Evolutionary conservation across 2,113 vertebrate species (phyloP).

Genomic region (Ammodytes dubius): DNA sequence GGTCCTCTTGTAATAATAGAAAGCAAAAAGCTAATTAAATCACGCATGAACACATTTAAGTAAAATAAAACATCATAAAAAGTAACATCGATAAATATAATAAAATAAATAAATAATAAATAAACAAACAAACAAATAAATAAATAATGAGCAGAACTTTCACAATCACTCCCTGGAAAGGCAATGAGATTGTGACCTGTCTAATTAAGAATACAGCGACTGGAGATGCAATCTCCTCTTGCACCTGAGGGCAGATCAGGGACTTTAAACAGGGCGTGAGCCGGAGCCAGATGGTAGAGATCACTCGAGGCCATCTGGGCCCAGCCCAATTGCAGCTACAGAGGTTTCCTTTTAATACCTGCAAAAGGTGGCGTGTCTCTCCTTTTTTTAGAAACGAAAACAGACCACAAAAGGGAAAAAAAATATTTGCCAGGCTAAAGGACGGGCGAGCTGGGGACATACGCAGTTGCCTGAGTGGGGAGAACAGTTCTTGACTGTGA

Average conservation of each 20-base stretch:
- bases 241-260: conserved; percentile 13
- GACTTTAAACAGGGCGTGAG: conserved; percentile 55
- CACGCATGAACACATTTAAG: not conserved
- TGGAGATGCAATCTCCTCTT: conserved; percentile 8
- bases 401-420: conserved; percentile 80
- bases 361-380: conserved; percentile 55
- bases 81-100: not conserved
- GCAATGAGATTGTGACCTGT: not conserved
- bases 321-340: conserved; percentile 35
- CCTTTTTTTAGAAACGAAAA: conserved; percentile 79
- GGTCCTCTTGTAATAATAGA: not conserved
- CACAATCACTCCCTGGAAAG: conserved; percentile 16
- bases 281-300: conserved; percentile 8
- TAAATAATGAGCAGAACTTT: not conserved
- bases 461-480: conserved; percentile 42
- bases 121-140: not conserved
- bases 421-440: conserved; percentile 83
- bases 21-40: not conserved
- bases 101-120: conserved; percentile 12
- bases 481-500: conserved; percentile 76
- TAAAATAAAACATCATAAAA: not conserved
- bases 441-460: conserved; percentile 59
- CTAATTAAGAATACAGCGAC: not conserved
- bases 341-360: conserved; percentile 68
- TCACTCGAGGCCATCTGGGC: conserved; percentile 22